These are phyloP conservation scores for Copsychus sechellarum DNA, from an alignment of 2,113 vertebrate species.

Conservation along the genomic window DNA sequence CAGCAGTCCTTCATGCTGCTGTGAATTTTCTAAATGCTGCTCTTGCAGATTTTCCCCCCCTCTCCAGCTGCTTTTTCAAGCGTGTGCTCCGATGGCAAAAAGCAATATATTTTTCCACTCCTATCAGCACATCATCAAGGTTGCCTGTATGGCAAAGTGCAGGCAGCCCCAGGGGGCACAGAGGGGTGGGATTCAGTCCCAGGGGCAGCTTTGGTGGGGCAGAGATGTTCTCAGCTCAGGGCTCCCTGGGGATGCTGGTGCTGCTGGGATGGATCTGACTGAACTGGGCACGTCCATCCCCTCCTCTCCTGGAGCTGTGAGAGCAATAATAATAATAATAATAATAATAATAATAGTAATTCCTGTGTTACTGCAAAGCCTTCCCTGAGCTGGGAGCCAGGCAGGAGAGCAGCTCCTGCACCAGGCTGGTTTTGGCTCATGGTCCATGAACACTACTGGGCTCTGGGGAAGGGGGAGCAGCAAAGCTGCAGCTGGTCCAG, in stretches of 20 bases:
- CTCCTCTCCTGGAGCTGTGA: not conserved
- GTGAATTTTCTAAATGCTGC: not conserved
- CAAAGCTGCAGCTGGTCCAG: not conserved
- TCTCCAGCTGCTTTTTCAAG: not conserved
- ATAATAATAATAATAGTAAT: too few relatives aligned
- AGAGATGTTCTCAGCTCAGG: not conserved
- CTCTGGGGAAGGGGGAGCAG: not conserved
- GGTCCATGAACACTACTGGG: accelerated
- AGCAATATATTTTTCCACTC: not conserved
- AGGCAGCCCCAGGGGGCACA: not conserved
- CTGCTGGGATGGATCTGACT: not conserved
- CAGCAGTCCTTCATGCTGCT: not conserved
- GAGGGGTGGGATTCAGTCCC: not conserved
- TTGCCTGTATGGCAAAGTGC: not conserved
- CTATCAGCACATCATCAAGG: not conserved
- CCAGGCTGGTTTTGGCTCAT: not conserved
- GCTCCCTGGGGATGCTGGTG: not conserved
- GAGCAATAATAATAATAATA: not conserved
- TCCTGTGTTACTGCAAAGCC: not conserved
- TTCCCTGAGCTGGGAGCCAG: not conserved
- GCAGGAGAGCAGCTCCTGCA: not conserved
- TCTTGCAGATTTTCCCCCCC: not conserved
- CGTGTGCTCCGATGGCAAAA: not conserved
- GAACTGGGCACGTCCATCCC: not conserved
- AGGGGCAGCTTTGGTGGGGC: not conserved